Evolutionary conservation across 2,797 vertebrate genomes (phyloP).

Genomic region (Phrynocephalus guinanensis): DNA sequence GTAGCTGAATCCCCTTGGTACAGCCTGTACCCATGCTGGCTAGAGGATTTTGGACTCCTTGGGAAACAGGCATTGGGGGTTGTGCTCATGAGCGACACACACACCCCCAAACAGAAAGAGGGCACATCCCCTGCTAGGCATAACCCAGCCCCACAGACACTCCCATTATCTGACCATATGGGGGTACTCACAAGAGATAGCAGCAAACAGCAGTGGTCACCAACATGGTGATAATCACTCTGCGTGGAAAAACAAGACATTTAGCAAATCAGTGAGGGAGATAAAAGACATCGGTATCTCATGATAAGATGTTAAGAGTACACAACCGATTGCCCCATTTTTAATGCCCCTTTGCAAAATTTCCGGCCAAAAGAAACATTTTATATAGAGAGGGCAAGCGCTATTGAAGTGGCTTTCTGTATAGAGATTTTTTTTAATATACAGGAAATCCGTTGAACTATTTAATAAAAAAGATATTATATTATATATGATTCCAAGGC

Average conservation of each 20-base stretch:
- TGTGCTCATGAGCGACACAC: background rate
- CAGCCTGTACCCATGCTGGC: too few relatives aligned
- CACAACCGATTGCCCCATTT: background rate
- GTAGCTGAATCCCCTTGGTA: too few relatives aligned
- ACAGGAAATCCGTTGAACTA: background rate
- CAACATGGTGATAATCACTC: slow-evolving; percentile 95
- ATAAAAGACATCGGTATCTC: background rate
- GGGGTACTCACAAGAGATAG: slow-evolving; percentile 92
- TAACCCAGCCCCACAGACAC: background rate
- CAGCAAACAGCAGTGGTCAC: slow-evolving; percentile 94
- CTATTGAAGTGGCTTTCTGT: background rate
- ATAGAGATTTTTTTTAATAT: background rate
- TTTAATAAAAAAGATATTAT: background rate
- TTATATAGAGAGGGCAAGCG: background rate
- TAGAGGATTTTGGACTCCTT: too few relatives aligned
- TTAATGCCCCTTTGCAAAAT: background rate
- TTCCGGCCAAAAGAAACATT: background rate
- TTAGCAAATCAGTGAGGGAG: background rate
- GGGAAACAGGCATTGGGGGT: background rate
- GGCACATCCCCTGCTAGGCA: background rate
- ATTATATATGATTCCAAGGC: too few relatives aligned
- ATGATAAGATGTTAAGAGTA: too few relatives aligned
- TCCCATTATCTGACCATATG: background rate
- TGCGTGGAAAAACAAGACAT: slow-evolving; percentile 66
- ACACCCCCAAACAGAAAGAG: background rate